Evolutionary conservation across 2,797 vertebrate genomes (phyloP), one percentile per base, ranked within the genome.

Genomic region (Psittacula derbiana): DNA sequence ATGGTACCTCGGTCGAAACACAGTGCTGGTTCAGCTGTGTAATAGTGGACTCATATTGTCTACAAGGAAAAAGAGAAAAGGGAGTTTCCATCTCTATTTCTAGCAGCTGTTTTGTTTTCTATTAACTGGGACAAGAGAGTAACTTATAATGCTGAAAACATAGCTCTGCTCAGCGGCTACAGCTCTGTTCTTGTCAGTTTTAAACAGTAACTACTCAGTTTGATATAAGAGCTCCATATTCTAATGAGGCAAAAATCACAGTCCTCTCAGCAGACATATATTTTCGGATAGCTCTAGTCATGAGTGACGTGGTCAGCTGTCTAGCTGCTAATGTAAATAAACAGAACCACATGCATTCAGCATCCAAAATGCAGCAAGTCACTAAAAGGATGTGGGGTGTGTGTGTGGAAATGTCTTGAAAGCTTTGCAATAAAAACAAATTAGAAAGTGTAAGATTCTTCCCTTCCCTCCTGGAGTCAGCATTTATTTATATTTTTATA

Each of bases 41-140:
- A 90, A 69, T 53, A 91, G 65, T 38, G 79, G 92, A 69, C 24
- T 66, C 50, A 36, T 38, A 16, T 44, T 90, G 60, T 40, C 30
- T 70, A 27, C 15, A 74, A 83, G 87, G 85, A 15, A 46, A 79
- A 52, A 55, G 49, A 27, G 49, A 81, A 46, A 55, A 53, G 23
- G 49, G n/a, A 86, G 33, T 60, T 79, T 40, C 27, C 72, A n/a
- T 60, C 58, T 94, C 57, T 81, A n/a, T 92, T 96, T 93, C 62
- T 66, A 91, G 30, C 90, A 88, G 78, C 76, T 91, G 31, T 44
- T 90, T 66, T 36, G 2, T n/a, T 52, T 82, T 47, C 55, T 83
- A 87, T 70, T 71, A 92, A 24, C 23, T 85, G 50, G 76, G 75
- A 69, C 18, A 92, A 76, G 43, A 64, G 62, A 74, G 11, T 38